Conservation (phyloP, 2,888 invertebrate genomes). For the Scotopteryx bipunctaria region DNA sequence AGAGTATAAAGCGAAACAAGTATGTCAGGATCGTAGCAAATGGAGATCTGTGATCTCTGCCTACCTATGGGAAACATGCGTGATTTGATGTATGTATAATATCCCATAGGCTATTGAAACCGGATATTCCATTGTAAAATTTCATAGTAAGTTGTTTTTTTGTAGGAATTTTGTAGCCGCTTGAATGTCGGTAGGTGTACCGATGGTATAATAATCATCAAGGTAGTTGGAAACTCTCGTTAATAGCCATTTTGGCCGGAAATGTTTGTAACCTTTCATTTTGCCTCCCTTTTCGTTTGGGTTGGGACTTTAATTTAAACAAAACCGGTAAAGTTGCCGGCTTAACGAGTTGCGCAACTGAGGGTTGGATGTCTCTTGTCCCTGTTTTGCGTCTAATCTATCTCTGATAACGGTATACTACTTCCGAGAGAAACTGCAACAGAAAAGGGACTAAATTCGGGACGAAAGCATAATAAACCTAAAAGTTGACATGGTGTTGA, state of each 20-base stretch:
- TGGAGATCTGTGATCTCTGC: too few species aligned
- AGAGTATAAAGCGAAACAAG: too few species aligned
- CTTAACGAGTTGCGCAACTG: conserved; percentile 51
- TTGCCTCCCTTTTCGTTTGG: conserved; percentile 21
- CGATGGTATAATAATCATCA: background rate
- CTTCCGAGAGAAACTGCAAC: conserved; percentile 13
- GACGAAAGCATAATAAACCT: conserved; percentile 14
- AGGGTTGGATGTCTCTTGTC: conserved; percentile 41
- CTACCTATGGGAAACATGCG: too few species aligned
- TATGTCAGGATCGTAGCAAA: too few species aligned
- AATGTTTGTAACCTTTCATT: conserved; percentile 3
- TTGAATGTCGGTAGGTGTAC: too few species aligned
- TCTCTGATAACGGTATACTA: conserved; percentile 40
- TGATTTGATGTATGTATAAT: too few species aligned
- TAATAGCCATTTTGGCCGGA: conserved; percentile 5
- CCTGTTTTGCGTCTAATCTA: conserved; percentile 50
- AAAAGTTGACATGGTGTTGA: conserved; percentile 20
- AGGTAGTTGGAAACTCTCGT: too few species aligned
- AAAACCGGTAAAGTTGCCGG: conserved; percentile 56
- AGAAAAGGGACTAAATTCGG: conserved; percentile 15
- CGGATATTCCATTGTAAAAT: too few species aligned
- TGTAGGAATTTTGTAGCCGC: too few species aligned
- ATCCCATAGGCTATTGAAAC: background rate
- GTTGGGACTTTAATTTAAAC: conserved; percentile 58
- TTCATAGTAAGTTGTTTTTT: too few species aligned